phyloP scores from a whole-genome alignment of 2,888 invertebrate species.

The Endotricha flammealis region DNA sequence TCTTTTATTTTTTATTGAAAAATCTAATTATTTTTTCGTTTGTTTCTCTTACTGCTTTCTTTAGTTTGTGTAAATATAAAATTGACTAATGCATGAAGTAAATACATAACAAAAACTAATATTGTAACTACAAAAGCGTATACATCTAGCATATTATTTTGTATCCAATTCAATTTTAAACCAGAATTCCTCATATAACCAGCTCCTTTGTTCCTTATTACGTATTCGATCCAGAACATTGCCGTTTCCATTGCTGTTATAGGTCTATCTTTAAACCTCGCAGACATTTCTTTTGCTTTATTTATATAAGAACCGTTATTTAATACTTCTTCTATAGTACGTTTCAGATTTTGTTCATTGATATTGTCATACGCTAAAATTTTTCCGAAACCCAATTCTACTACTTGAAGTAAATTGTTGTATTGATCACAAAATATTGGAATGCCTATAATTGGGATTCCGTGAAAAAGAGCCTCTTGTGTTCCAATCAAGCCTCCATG shows the following conservation, averaged over 20 bases:
- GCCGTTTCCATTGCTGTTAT: conserved; percentile 67
- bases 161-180: conserved; percentile 55
- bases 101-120: conserved; percentile 22
- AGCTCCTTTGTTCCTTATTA: conserved; percentile 75
- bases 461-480: conserved; percentile 79
- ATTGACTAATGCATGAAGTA: conserved; percentile 7
- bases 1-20: no score
- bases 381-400: conserved; percentile 58
- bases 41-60: background rate
- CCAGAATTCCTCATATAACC: conserved; percentile 69
- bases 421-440: conserved; percentile 74
- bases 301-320: conserved; percentile 44
- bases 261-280: conserved; percentile 74
- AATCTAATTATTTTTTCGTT: conserved; percentile 14
- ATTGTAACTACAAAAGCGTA: conserved; percentile 38
- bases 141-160: conserved; percentile 64
- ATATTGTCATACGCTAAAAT: conserved; percentile 62
- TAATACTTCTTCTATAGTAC: conserved; percentile 50
- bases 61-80: background rate
- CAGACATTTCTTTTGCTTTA: conserved; percentile 56
- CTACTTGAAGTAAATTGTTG: conserved; percentile 61
- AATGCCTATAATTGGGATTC: conserved; percentile 74
- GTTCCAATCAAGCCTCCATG: conserved; percentile 83
- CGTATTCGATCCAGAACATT: conserved; percentile 77
- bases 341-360: conserved; percentile 50